These are phyloP conservation scores for Hyles lineata DNA, from an alignment of 2,888 invertebrate genomes.

Conservation along the genomic window DNA sequence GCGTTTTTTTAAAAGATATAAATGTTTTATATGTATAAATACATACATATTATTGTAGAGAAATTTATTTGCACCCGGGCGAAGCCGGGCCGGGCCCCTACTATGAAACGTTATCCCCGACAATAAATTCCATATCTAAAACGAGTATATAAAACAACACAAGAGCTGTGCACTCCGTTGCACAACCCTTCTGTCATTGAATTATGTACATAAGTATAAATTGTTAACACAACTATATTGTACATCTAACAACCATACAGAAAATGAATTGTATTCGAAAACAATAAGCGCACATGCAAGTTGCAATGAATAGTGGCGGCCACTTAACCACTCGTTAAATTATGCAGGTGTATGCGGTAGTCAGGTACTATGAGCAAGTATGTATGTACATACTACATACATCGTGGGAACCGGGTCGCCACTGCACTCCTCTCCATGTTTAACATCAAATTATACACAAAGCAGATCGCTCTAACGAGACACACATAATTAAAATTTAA, in stretches of 20 bases:
- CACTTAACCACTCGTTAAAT: constrained; percentile 19
- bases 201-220: too few species aligned
- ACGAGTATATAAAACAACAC: too few species aligned
- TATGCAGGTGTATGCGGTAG: constrained; percentile 20
- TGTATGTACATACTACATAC: not conserved
- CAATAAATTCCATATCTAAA: too few species aligned
- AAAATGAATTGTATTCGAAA: not conserved
- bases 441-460: constrained; percentile 12
- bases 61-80: too few species aligned
- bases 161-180: too few species aligned
- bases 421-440: not conserved
- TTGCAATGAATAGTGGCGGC: not conserved
- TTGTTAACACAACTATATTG: not conserved
- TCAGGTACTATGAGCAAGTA: not conserved
- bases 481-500: not conserved
- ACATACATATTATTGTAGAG: too few species aligned
- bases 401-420: constrained; percentile 28
- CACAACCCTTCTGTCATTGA: too few species aligned
- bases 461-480: not conserved
- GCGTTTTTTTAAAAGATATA: too few species aligned
- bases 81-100: too few species aligned
- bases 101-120: too few species aligned
- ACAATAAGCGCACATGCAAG: not conserved
- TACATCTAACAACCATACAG: not conserved
- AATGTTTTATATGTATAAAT: too few species aligned